phyloP scores from a whole-genome alignment of 92 coral and sea anemone species.

The Porites lobata region DNA sequence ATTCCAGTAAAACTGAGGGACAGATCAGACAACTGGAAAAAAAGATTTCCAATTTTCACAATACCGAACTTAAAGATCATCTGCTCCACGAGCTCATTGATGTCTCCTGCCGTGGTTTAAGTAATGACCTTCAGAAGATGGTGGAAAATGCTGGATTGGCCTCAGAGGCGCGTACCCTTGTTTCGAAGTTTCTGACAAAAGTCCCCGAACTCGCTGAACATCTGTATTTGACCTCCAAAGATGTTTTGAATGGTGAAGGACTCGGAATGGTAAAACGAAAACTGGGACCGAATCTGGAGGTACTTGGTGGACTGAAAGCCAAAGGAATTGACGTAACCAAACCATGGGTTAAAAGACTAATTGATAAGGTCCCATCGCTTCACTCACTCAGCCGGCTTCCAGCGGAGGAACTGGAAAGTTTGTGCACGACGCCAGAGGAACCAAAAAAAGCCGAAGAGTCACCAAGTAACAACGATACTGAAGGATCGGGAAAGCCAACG shows the following conservation, averaged over 20 bases:
- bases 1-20: constrained; percentile 62
- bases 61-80: constrained; percentile 7
- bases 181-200: constrained; percentile 52
- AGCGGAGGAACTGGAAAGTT: neutral
- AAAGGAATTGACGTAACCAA: constrained; percentile 38
- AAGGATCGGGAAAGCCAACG: no score
- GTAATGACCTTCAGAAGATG: constrained; percentile 19
- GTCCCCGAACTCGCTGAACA: constrained; percentile 48
- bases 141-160: constrained; percentile 52
- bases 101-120: constrained; percentile 47
- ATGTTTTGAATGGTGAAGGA: constrained; percentile 8
- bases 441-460: neutral
- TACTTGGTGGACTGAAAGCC: constrained; percentile 49
- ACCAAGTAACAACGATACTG: no score
- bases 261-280: constrained; percentile 4
- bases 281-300: constrained; percentile 59
- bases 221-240: constrained; percentile 18
- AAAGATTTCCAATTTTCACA: constrained; percentile 24
- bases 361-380: constrained; percentile 46
- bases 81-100: constrained; percentile 24
- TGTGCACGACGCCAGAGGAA: neutral
- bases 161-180: constrained; percentile 55
- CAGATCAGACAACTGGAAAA: constrained; percentile 48
- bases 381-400: constrained; percentile 24
- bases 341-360: constrained; percentile 40